Conservation (phyloP, 1,140 invertebrate genomes). For the Drosophila sechellia region DNA sequence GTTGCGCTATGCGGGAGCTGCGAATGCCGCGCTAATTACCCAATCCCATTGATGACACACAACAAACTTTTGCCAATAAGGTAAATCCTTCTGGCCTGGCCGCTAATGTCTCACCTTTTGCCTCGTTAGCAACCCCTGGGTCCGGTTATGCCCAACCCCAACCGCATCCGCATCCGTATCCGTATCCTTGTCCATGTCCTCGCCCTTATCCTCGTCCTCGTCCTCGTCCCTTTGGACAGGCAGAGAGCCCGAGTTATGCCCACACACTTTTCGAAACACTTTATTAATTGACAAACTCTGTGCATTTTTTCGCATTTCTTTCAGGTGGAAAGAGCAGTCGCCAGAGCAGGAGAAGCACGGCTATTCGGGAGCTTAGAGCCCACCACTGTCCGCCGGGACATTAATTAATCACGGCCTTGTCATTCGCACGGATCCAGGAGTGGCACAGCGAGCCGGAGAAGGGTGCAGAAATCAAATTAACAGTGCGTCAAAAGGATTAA, state of each 20-base stretch:
- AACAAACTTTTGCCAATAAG: constrained; percentile 36
- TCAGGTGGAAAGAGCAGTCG: constrained; percentile 48
- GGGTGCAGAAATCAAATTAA: constrained; percentile 56
- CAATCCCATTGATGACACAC: constrained; percentile 38
- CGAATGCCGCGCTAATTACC: constrained; percentile 24
- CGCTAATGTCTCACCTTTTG: constrained; percentile 27
- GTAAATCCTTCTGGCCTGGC: constrained; percentile 13
- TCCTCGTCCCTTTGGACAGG: neutral
- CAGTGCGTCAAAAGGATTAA: constrained; percentile 54
- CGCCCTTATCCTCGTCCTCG: neutral
- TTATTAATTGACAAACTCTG: constrained; percentile 48
- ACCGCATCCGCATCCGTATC: neutral
- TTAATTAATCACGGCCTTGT: constrained; percentile 73
- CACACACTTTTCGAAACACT: constrained; percentile 8
- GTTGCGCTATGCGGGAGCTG: neutral
- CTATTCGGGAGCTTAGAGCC: constrained; percentile 54
- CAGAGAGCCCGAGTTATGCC: too few species aligned
- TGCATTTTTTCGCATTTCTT: constrained; percentile 48
- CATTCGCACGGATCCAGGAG: constrained; percentile 26
- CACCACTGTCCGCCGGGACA: constrained; percentile 43
- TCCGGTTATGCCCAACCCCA: neutral
- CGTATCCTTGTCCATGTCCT: neutral
- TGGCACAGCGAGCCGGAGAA: neutral
- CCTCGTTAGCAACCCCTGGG: constrained; percentile 14
- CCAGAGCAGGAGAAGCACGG: constrained; percentile 41